Conservation (phyloP, 2,113 vertebrate species). For the Picathartes gymnocephalus region DNA sequence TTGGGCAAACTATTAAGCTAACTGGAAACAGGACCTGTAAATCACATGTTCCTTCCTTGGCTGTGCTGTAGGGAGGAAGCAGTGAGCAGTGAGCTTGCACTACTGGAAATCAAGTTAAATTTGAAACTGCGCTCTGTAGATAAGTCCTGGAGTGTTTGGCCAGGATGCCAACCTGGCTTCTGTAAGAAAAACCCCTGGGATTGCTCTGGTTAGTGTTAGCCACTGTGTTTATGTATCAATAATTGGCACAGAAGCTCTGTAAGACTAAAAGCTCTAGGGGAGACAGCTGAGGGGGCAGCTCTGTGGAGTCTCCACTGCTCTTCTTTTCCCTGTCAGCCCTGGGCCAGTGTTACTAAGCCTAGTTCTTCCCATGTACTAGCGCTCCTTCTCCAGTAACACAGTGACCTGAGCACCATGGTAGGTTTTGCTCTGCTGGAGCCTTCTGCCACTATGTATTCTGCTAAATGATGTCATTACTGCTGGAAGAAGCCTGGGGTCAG, state of each 20-base stretch:
- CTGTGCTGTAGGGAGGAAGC: not conserved
- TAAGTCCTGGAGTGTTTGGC: not conserved
- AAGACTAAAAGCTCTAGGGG: not conserved
- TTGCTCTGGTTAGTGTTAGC: not conserved
- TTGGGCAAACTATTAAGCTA: not conserved
- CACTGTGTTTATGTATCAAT: not conserved
- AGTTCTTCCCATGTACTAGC: not conserved
- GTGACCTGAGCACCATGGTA: not conserved
- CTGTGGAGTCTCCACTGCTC: not conserved
- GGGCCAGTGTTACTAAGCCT: not conserved
- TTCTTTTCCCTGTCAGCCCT: not conserved
- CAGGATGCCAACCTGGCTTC: not conserved
- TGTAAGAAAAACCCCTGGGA: not conserved
- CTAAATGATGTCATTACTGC: not conserved
- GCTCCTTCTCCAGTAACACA: not conserved
- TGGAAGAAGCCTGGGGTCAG: not conserved
- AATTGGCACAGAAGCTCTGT: not conserved
- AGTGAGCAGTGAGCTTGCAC: not conserved
- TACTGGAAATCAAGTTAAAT: not conserved
- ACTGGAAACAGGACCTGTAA: not conserved
- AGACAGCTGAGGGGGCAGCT: not conserved
- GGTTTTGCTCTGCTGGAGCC: not conserved
- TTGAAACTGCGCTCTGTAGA: not conserved
- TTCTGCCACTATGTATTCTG: not conserved
- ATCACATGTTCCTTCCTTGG: not conserved